Conservation (phyloP, 2,113 vertebrate species). For the Nesospiza acunhae region DNA sequence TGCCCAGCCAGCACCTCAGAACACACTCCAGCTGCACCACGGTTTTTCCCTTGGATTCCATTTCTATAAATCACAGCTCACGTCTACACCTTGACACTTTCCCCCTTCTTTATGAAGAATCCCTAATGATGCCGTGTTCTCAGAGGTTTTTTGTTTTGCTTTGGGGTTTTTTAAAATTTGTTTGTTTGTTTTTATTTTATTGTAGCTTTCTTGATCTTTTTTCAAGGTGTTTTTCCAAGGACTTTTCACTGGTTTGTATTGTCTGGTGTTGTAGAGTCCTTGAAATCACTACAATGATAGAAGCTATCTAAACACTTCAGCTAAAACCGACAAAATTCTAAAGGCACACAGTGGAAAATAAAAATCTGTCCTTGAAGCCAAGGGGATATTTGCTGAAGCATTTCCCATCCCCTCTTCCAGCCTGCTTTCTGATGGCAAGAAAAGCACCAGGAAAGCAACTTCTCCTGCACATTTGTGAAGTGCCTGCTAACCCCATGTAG, state of each 20-base stretch:
- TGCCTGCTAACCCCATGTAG: background rate
- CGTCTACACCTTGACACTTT: background rate
- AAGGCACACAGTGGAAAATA: slow-evolving; percentile 16
- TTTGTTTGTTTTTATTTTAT: background rate
- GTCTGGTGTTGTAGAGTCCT: background rate
- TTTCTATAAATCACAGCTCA: background rate
- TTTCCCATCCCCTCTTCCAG: background rate
- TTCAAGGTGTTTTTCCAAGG: slow-evolving; percentile 29
- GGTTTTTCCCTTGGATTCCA: background rate
- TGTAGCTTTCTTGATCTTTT: background rate
- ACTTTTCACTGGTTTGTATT: background rate
- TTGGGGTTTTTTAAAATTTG: background rate
- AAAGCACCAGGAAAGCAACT: background rate
- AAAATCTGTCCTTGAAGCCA: slow-evolving; percentile 10
- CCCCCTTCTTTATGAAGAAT: background rate
- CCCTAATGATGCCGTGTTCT: rapidly evolving
- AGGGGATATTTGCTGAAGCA: background rate
- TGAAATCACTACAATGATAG: background rate
- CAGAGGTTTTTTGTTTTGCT: background rate
- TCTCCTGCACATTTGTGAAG: background rate
- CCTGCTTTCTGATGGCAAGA: background rate
- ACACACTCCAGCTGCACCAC: background rate
- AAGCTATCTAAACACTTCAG: background rate
- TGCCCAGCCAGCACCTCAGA: background rate
- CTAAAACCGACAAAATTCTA: background rate